Base-by-base conservation (phyloP, 1,140 invertebrate species). In the Anthonomus grandis region DNA sequence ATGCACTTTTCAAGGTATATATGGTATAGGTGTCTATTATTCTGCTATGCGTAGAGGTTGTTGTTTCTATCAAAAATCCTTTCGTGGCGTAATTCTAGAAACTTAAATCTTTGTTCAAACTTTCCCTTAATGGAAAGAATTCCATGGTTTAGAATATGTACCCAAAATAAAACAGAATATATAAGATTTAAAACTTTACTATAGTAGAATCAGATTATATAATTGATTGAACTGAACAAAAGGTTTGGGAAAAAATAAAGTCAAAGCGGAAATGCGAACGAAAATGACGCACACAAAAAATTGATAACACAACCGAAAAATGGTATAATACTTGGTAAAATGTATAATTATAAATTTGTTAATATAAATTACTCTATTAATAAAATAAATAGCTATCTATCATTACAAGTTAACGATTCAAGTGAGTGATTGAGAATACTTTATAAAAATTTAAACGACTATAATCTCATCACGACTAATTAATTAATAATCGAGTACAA, bases 321-420 rank as follows among this genome's bases (percentile, higher is more conserved):
- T 5, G 39, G 49, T 60, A 57, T 64, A 64, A 64, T 60, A 60
- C 62, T 64, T 57, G 56, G 44, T 57, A 54, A 54, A 44, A 39
- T 55, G 42, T 55, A 55, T 55, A 54, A 54, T 59, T 42, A 58
- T 58, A 48, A n/a, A n/a, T 50, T 59, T 62, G 49, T 63, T 60
- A 64, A 64, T 60, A 64, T 64, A 64, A 64, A 60, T 64, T 60
- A 64, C 62, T 60, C 58, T 64, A 60, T 64, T 64, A 60, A 57
- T 64, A 64, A 64, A 64, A 60, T 64, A 64, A 64, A 64, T 64
- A 64, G 44, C 42, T 63, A 48, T 63, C 27, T 57, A 57, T 41
- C 31, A 57, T 49, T 42, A 57, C 27, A 41, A 38, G 25, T 39
- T 50, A 50, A 57, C 34, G 39, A 57, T 49, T 57, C 34, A 49